phyloP scores from a whole-genome alignment of 2,888 invertebrate genomes.

The Dicyrtomina minuta region DNA sequence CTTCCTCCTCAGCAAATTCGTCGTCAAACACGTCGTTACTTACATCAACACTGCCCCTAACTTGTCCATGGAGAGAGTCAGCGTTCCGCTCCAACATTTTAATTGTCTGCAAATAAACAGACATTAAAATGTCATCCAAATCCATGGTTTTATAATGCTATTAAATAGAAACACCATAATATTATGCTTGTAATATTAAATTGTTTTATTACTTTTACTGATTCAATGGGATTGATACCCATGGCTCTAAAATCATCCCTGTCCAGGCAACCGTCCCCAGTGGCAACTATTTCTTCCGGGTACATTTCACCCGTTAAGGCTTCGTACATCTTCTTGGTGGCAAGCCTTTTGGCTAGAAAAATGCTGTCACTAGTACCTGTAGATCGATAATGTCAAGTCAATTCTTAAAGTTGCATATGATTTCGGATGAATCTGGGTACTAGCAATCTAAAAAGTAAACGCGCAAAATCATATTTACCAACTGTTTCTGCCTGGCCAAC shows the following conservation, averaged over 20 bases:
- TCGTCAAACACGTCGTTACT: conserved; percentile 23
- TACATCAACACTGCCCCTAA: too few species aligned
- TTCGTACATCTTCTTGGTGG: conserved; percentile 36
- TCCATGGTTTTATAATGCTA: too few species aligned
- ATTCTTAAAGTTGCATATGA: neutral
- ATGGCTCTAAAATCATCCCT: neutral
- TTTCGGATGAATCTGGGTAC: too few species aligned
- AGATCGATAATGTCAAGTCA: neutral
- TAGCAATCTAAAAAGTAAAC: too few species aligned
- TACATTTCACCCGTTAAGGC: conserved; percentile 22
- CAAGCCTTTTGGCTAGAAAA: conserved; percentile 34
- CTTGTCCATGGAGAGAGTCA: too few species aligned
- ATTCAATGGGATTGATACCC: neutral
- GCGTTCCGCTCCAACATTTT: too few species aligned
- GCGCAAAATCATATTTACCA: conserved; percentile 23
- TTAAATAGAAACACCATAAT: too few species aligned
- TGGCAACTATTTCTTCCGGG: conserved; percentile 24
- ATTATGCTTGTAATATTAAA: too few species aligned
- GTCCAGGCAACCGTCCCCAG: conserved; percentile 27
- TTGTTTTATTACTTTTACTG: neutral
- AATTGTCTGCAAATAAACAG: too few species aligned
- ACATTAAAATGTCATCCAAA: neutral
- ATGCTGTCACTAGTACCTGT: conserved; percentile 38
- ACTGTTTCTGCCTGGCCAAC: conserved; percentile 27
- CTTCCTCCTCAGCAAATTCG: conserved; percentile 23